These are phyloP conservation scores for Thysanoteuthis rhombus DNA, from an alignment of 2,888 invertebrate species.

Conservation along the genomic window DNA sequence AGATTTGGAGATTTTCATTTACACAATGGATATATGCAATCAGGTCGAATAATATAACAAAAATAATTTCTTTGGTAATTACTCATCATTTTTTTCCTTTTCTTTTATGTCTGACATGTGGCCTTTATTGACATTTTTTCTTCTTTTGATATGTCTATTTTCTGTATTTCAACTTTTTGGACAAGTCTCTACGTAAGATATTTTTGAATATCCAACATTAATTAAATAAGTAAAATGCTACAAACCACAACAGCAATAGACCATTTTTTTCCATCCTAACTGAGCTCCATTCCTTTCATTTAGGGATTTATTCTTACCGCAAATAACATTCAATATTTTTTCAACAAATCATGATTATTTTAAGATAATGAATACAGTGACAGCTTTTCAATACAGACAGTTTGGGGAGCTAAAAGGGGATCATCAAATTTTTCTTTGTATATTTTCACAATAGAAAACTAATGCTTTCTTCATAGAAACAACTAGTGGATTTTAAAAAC, in stretches of 20 bases:
- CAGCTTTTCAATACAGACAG: neutral
- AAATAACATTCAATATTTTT: neutral
- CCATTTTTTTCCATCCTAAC: neutral
- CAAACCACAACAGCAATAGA: neutral
- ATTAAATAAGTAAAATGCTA: neutral
- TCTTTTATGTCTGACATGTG: slow-evolving; percentile 12
- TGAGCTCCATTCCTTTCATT: neutral
- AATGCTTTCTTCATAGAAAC: neutral
- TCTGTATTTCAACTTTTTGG: neutral
- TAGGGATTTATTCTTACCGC: neutral
- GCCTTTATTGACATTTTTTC: neutral
- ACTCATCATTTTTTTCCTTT: neutral
- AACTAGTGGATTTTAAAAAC: neutral
- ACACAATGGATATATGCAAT: neutral
- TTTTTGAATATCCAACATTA: neutral
- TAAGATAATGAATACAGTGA: neutral
- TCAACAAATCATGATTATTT: neutral
- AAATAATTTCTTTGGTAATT: neutral
- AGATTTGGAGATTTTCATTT: neutral
- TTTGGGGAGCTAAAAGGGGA: neutral
- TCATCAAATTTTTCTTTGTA: neutral
- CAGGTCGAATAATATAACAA: neutral
- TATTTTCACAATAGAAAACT: neutral
- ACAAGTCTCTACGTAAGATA: neutral
- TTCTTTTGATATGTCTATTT: neutral